phyloP scores from a whole-genome alignment of 2,888 invertebrate species.

The Leistus spinibarbis region DNA sequence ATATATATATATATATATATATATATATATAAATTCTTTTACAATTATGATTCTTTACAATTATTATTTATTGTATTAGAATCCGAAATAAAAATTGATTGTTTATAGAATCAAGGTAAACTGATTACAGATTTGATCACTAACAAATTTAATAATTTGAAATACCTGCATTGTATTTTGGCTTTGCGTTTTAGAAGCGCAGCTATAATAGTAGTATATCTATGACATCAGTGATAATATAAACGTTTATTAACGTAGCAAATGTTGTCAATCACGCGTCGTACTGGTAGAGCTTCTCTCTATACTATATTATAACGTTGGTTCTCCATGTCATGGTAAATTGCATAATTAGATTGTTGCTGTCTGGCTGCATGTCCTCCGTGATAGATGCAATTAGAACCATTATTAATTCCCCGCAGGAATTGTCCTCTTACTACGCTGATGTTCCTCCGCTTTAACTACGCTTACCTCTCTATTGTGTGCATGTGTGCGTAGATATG shows the following conservation, averaged over 20 bases:
- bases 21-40: too few species aligned
- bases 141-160: too few species aligned
- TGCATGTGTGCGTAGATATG: neutral
- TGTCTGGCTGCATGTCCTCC: conserved; percentile 51
- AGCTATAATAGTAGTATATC: too few species aligned
- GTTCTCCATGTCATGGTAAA: conserved; percentile 51
- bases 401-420: conserved; percentile 49
- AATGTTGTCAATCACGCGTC: conserved; percentile 4
- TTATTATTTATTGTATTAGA: too few species aligned
- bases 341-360: conserved; percentile 56
- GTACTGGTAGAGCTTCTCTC: neutral
- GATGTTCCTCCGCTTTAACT: neutral
- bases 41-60: too few species aligned
- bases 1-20: too few species aligned
- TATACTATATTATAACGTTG: neutral
- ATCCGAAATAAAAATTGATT: too few species aligned
- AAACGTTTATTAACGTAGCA: neutral
- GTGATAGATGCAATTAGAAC: conserved; percentile 53
- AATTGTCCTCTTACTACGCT: conserved; percentile 6
- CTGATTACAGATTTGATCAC: too few species aligned
- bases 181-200: neutral
- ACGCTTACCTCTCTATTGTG: neutral
- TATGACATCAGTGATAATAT: neutral
- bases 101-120: too few species aligned
- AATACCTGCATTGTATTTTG: too few species aligned